These are phyloP conservation scores for Rhabdomys dilectus DNA, from an alignment of 2,113 vertebrate genomes.

Conservation along the genomic window DNA sequence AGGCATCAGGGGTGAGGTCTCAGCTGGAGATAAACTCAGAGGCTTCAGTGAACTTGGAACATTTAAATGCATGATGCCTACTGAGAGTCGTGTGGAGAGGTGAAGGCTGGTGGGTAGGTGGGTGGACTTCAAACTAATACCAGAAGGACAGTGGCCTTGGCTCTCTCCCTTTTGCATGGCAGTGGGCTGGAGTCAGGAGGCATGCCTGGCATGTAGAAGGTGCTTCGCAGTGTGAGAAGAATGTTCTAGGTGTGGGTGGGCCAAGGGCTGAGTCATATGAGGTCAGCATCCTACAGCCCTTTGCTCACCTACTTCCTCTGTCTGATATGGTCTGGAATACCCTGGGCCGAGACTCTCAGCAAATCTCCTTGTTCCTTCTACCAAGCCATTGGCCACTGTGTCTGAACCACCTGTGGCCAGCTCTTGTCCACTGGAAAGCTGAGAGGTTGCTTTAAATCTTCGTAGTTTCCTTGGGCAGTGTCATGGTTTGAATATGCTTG, in stretches of 20 bases:
- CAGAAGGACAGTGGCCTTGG: not conserved
- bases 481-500: too few relatives aligned
- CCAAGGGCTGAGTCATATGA: not conserved
- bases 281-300: fast-evolving
- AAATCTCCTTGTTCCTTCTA: not conserved
- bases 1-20: conserved; percentile 28
- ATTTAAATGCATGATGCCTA: not conserved
- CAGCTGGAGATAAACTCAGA: not conserved
- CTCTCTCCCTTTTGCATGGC: not conserved
- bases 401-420: not conserved
- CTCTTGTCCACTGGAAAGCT: not conserved
- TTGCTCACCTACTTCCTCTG: not conserved
- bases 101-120: not conserved
- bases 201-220: not conserved
- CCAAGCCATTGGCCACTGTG: fast-evolving
- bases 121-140: not conserved
- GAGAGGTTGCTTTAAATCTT: not conserved
- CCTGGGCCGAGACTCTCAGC: not conserved
- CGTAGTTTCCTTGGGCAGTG: not conserved
- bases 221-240: not conserved
- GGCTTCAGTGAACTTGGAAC: not conserved
- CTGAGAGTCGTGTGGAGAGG: not conserved
- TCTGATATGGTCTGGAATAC: not conserved
- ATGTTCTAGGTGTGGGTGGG: not conserved
- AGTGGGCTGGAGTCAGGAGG: not conserved